phyloP scores from a whole-genome alignment of 2,888 invertebrate species.

The Incurvaria masculella region DNA sequence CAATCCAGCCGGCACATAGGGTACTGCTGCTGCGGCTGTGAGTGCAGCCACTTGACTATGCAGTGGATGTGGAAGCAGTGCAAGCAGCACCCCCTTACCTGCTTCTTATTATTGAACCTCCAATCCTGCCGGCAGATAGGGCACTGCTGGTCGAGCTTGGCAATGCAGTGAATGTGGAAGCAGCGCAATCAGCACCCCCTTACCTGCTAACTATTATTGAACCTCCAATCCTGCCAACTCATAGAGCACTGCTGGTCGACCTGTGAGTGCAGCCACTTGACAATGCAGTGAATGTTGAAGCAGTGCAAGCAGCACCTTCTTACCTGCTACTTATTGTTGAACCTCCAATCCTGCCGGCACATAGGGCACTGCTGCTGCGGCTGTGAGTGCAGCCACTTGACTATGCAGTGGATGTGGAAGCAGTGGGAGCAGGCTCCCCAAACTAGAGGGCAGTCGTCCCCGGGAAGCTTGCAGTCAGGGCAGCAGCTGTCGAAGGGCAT shows the following conservation, averaged over 20 bases:
- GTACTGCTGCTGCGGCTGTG: slow-evolving; percentile 85
- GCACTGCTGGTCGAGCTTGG: slow-evolving; percentile 89
- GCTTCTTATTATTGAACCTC: slow-evolving; percentile 87
- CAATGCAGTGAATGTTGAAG: slow-evolving; percentile 99
- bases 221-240: slow-evolving; percentile 99
- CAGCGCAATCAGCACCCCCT: slow-evolving; percentile 81
- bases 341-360: slow-evolving; percentile 99
- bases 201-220: slow-evolving; percentile 69
- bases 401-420: slow-evolving; percentile 99
- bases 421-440: slow-evolving; percentile 99
- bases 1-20: slow-evolving; percentile 99
- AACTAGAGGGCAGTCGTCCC: slow-evolving; percentile 96
- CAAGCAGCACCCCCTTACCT: slow-evolving; percentile 96
- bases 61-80: slow-evolving; percentile 99
- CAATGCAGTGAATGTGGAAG: slow-evolving; percentile 99
- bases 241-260: slow-evolving; percentile 90
- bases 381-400: slow-evolving; percentile 97
- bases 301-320: slow-evolving; percentile 99
- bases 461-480: slow-evolving; percentile 95
- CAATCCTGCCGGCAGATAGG: slow-evolving; percentile 99
- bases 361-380: slow-evolving; percentile 90
- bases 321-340: slow-evolving; percentile 83
- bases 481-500: slow-evolving; percentile 99
- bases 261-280: slow-evolving; percentile 97
- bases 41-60: slow-evolving; percentile 98